Evolutionary conservation across 2,113 vertebrate species (phyloP).

Genomic region (Mastomys coucha): DNA sequence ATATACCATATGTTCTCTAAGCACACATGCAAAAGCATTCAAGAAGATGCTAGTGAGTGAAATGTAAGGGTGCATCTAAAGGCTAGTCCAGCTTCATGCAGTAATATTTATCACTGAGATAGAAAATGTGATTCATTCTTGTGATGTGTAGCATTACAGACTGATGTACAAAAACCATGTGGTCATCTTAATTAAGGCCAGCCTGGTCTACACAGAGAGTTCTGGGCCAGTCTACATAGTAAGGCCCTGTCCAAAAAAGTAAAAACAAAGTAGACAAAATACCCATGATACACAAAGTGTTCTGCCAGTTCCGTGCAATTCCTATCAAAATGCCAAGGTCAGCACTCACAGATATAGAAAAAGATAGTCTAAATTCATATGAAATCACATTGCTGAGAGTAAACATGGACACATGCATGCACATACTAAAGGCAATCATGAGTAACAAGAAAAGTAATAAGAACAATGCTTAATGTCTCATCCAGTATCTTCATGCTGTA

Average conservation of each 20-base stretch:
- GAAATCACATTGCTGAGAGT: not conserved
- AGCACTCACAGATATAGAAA: not conserved
- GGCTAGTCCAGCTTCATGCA: not conserved
- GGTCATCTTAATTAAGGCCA: not conserved
- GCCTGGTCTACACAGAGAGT: not conserved
- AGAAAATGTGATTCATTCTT: not conserved
- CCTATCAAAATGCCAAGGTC: not conserved
- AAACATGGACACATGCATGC: accelerated
- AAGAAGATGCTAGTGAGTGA: not conserved
- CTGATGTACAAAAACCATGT: not conserved
- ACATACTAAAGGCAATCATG: not conserved
- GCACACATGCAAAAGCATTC: not conserved
- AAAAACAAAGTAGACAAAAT: not conserved
- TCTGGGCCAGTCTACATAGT: not conserved
- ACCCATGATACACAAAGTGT: not conserved
- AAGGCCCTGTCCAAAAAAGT: not conserved
- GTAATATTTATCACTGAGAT: not conserved
- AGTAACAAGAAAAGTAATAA: not conserved
- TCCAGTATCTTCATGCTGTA: not conserved
- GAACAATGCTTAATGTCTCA: not conserved
- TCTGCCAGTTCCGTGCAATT: not conserved
- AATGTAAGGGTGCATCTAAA: not conserved
- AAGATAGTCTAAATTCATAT: not conserved
- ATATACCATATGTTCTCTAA: not conserved
- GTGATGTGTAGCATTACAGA: not conserved